Evolutionary conservation across 2,888 invertebrate genomes (phyloP), one percentile per base, ranked within the genome.

Genomic region (Griposia aprilina): DNA sequence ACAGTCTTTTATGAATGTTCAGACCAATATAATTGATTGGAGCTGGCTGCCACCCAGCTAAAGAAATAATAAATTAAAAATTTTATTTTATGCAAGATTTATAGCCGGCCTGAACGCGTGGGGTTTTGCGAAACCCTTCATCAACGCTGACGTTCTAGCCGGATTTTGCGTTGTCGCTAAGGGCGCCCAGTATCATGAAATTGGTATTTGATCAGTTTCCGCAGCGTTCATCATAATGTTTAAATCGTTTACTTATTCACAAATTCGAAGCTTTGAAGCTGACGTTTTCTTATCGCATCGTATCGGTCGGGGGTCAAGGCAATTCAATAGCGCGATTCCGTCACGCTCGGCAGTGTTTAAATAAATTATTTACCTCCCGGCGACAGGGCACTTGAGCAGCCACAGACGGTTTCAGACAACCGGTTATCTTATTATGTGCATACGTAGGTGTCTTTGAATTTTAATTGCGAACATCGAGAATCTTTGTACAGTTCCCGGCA

Each of bases 271-370:
- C n/a, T 74, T 57, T 65, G 57, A 73, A 69, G 57, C 69, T 72
- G 20, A 60, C 52, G 17, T 74, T 74, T 59, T 66, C 45, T 60
- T 87, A 83, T 83, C 80, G 36, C 48, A 70, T 75, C 80, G 67
- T 70, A 83, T 76, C 79, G 77, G 86, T 70, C 83, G 74, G 65
- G 52, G 86, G 80, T 88, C 87, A 87, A 87, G 87, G 87, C 68
- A 77, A 88, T 66, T 36, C 41, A 63, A 76, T 66, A 57, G 17
- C 50, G 66, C 72, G 66, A 76, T 87, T 73, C 71, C 69, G 57
- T 67, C 77, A 76, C 65, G 20, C 67, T 57, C 20, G 48, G 68
- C 73, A 45, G 59, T 78, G 67, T 85, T 76, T 72, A 70, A 82
- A 80, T 82, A 76, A 70, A 76, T 72, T 15, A 63, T 75, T 72